These are phyloP conservation scores for Caenorhabditis sulstoni DNA, from an alignment of 2,888 invertebrate species.

Conservation along the genomic window DNA sequence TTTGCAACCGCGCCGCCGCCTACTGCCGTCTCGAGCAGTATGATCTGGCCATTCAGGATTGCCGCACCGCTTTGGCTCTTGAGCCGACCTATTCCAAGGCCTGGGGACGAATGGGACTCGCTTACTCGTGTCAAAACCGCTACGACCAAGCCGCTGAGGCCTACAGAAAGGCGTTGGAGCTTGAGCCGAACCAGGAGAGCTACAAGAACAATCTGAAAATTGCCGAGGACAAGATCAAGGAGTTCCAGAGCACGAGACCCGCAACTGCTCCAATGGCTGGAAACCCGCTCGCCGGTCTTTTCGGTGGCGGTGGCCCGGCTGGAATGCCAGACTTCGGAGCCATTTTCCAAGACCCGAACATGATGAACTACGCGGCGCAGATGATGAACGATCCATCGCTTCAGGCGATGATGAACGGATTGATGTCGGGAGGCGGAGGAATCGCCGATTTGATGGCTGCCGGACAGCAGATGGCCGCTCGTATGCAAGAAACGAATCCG, in stretches of 20 bases:
- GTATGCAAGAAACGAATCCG: conserved; percentile 84
- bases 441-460: conserved; percentile 61
- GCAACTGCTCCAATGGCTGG: conserved; percentile 3
- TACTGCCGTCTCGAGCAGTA: conserved; percentile 91
- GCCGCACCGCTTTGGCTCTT: conserved; percentile 90
- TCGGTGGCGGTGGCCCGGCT: conserved; percentile 56
- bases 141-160: conserved; percentile 90
- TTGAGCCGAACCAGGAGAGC: conserved; percentile 94
- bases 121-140: conserved; percentile 89
- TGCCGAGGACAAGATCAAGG: conserved; percentile 86
- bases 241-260: conserved; percentile 68
- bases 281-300: conserved; percentile 65
- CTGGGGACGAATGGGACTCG: conserved; percentile 83
- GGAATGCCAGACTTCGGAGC: conserved; percentile 71
- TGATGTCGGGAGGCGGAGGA: conserved; percentile 52
- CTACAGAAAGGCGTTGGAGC: conserved; percentile 90
- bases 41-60: conserved; percentile 91
- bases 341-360: conserved; percentile 88
- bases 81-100: conserved; percentile 92
- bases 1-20: conserved; percentile 95
- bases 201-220: conserved; percentile 88
- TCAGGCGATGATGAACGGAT: conserved; percentile 25
- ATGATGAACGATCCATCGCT: conserved; percentile 84
- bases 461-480: conserved; percentile 74
- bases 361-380: conserved; percentile 84